Conservation (phyloP, 2,888 invertebrate species). For the Eucera pruinosa region DNA sequence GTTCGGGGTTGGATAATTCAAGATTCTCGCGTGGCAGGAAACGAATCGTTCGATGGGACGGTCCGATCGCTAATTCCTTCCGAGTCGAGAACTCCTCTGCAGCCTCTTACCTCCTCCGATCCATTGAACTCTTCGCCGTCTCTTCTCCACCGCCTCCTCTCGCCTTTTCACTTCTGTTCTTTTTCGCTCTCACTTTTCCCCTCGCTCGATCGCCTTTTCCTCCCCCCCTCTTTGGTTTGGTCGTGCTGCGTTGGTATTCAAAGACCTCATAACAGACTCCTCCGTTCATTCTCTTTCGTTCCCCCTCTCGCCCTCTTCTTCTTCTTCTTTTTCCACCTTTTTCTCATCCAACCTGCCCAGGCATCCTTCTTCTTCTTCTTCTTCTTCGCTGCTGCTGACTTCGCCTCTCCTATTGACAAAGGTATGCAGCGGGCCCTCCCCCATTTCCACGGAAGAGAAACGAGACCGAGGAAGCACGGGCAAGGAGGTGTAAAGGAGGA, state of each 20-base stretch:
- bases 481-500: constrained; percentile 62
- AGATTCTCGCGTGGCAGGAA: constrained; percentile 63
- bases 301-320: neutral
- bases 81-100: constrained; percentile 65
- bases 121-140: constrained; percentile 63
- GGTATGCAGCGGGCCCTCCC: constrained; percentile 65
- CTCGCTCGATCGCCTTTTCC: constrained; percentile 36
- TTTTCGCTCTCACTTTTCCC: constrained; percentile 51
- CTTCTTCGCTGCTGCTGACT: constrained; percentile 34
- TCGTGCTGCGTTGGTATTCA: constrained; percentile 65
- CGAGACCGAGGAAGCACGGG: constrained; percentile 62
- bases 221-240: constrained; percentile 5
- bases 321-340: constrained; percentile 42
- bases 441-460: constrained; percentile 65
- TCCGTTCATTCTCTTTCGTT: constrained; percentile 62
- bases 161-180: constrained; percentile 51
- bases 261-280: constrained; percentile 73
- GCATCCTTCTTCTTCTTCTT: constrained; percentile 33
- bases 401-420: constrained; percentile 65
- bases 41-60: constrained; percentile 65
- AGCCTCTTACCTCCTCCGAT: constrained; percentile 53
- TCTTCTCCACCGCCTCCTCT: constrained; percentile 38
- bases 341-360: constrained; percentile 39
- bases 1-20: constrained; percentile 34
- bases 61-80: constrained; percentile 71